Conservation (phyloP, 2,797 vertebrate species). For the Agapornis canus region DNA sequence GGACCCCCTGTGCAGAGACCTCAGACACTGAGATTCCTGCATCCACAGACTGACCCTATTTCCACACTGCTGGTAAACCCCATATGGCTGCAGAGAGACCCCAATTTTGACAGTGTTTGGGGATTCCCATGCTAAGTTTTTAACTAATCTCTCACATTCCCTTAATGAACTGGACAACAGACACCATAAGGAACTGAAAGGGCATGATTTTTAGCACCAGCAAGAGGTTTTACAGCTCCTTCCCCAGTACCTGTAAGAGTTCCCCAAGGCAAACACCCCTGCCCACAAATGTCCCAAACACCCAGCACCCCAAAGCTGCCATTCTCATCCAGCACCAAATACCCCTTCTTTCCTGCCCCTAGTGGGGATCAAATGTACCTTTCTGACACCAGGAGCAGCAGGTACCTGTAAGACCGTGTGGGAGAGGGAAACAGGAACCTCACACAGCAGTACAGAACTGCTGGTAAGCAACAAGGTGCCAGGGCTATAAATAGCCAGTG, state of each 20-base stretch:
- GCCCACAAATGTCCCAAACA: background rate
- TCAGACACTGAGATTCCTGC: background rate
- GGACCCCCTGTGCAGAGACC: background rate
- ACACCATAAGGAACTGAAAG: background rate
- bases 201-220: background rate
- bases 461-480: background rate
- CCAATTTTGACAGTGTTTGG: rapidly evolving
- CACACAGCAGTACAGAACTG: background rate
- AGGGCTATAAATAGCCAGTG: constrained; percentile 21
- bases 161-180: background rate
- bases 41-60: background rate
- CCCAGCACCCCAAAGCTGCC: background rate
- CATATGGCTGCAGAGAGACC: background rate
- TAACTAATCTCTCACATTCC: background rate
- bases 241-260: background rate
- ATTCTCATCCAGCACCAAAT: no score
- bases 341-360: background rate
- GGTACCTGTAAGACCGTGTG: background rate
- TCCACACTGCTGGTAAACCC: background rate
- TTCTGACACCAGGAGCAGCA: background rate
- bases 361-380: constrained; percentile 11
- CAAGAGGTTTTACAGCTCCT: background rate
- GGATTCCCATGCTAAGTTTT: background rate
- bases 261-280: background rate
- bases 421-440: background rate